Base-by-base conservation (phyloP, 2,797 vertebrate species). In the Amniataba percoides region DNA sequence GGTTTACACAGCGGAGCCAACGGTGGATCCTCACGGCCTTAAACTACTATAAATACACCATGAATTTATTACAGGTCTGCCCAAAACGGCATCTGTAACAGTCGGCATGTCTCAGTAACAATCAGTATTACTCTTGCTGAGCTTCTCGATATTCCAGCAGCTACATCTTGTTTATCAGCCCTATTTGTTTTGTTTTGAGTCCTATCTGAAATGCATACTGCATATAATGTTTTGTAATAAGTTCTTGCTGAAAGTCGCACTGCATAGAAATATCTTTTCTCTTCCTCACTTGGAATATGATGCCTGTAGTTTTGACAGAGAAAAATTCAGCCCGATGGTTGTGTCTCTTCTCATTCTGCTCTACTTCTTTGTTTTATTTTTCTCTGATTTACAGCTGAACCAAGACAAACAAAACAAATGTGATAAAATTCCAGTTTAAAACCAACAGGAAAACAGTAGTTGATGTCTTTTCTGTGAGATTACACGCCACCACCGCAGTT, bases 181-280 rank as follows among this genome's bases (percentile, higher is more conserved):
- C 36, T 3, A 36, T 36, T 52, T 67, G 58, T 43, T 68, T 52
- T 45, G 43, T 69, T 65, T 25, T 39, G 56, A 43, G 42, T 68
- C 51, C 21, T 42, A n/a, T 70, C 58, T 43, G 36, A 75, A 73
- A 25, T 67, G 36, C 71, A 67, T 34, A 13, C 55, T 45, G 67
- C 71, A 68, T 40, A 56, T 55, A 10, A 56, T 58, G 34, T 74
- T 65, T 45, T 23, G 27, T 34, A n/a, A 15, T 40, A 12, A 21
- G 21, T 53, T 68, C 42, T 59, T 65, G 63, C 53, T 62, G 68
- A 36, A 62, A 70, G 43, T 46, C 43, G 7, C 18, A n/a, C 62
- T 66, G 71, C 77, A 80, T 82, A 57, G 57, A 61, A 84, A 77
- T 72, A 3, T 7, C 18, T 15, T 21, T 42, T 56, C 45, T 68